Evolutionary conservation across 2,113 vertebrate genomes (phyloP).

Genomic region (Sinosuthora webbiana): DNA sequence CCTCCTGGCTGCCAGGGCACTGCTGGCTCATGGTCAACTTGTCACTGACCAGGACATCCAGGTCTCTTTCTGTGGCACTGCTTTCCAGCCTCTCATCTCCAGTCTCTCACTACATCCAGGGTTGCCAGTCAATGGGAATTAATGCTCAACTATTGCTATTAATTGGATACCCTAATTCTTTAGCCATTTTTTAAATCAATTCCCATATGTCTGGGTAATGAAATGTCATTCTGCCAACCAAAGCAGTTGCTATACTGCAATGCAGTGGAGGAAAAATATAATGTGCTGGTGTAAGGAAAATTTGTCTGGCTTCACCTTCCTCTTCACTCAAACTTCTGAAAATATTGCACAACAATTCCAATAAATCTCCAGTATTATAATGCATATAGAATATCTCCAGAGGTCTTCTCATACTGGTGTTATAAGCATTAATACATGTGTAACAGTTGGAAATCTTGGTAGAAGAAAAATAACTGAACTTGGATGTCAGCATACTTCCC

Average conservation of each 20-base stretch:
- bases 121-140: neutral
- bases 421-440: neutral
- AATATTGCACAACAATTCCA: neutral
- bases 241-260: slow-evolving; percentile 46
- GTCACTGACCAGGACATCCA: accelerated
- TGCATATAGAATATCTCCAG: neutral
- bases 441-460: neutral
- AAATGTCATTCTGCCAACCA: slow-evolving; percentile 44
- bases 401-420: neutral
- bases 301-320: neutral
- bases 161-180: slow-evolving; percentile 1
- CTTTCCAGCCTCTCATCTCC: neutral
- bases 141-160: neutral
- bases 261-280: slow-evolving; percentile 29
- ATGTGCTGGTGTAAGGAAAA: slow-evolving; percentile 28
- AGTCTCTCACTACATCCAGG: neutral
- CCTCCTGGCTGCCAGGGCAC: neutral
- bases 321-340: neutral
- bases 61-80: accelerated
- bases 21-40: neutral
- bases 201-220: slow-evolving; percentile 18
- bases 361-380: neutral
- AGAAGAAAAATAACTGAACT: neutral
- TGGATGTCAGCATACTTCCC: neutral
- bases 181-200: neutral